phyloP scores from a whole-genome alignment of 2,888 invertebrate genomes.

The Andrena bucephala region DNA sequence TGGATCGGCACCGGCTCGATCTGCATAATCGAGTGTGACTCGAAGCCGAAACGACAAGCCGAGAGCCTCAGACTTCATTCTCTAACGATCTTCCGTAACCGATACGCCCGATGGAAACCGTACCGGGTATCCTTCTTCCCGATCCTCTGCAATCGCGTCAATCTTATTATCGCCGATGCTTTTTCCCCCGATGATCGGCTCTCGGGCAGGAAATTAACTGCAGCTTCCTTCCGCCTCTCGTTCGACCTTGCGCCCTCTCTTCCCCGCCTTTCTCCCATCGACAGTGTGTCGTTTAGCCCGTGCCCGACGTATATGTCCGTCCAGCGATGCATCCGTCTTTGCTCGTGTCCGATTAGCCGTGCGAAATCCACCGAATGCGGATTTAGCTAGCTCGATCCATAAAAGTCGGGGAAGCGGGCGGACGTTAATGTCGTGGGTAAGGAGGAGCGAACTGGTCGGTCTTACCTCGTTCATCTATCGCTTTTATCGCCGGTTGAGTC shows the following conservation, averaged over 20 bases:
- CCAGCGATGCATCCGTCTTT: slow-evolving; percentile 9
- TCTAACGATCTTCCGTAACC: neutral
- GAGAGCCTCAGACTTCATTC: neutral
- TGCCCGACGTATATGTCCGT: neutral
- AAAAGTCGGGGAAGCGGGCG: slow-evolving; percentile 41
- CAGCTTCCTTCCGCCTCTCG: slow-evolving; percentile 67
- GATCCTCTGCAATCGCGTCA: slow-evolving; percentile 8
- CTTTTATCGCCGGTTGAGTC: slow-evolving; percentile 16
- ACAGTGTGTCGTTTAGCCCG: neutral
- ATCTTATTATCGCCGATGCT: slow-evolving; percentile 3
- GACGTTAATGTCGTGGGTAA: slow-evolving; percentile 63
- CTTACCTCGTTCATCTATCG: slow-evolving; percentile 21
- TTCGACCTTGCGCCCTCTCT: slow-evolving; percentile 9
- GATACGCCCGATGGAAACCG: slow-evolving; percentile 19
- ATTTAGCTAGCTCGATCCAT: neutral
- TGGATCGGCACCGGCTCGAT: neutral
- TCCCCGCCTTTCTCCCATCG: neutral
- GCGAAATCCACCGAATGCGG: neutral
- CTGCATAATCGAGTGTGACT: neutral
- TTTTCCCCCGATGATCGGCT: slow-evolving; percentile 37
- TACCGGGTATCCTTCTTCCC: slow-evolving; percentile 7
- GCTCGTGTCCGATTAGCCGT: neutral
- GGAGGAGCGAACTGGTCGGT: slow-evolving; percentile 25
- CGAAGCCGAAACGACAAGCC: neutral
- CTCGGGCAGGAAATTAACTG: slow-evolving; percentile 74